Evolutionary conservation across 2,113 vertebrate species (phyloP).

Genomic region (Ranitomeya imitator): DNA sequence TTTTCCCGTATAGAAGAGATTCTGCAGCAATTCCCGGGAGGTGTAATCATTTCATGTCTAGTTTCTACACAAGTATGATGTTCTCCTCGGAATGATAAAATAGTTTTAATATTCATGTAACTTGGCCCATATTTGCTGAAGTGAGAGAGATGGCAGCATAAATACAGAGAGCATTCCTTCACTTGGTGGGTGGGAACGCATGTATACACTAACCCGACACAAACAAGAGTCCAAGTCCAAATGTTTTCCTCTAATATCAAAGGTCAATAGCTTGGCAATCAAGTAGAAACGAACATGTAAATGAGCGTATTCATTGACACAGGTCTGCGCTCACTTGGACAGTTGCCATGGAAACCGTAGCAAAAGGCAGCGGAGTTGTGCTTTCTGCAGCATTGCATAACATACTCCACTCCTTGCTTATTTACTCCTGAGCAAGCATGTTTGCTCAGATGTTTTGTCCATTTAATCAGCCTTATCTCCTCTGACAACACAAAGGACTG

Average conservation of each 20-base stretch:
- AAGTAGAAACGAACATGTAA: slow-evolving; percentile 50
- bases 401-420: slow-evolving; percentile 28
- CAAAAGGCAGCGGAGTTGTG: slow-evolving; percentile 3
- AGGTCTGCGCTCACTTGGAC: slow-evolving; percentile 32
- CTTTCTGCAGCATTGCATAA: slow-evolving; percentile 54
- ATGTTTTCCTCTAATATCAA: slow-evolving; percentile 37
- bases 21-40: not conserved
- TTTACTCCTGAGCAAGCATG: slow-evolving; percentile 56
- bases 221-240: slow-evolving; percentile 26
- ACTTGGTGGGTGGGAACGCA: not conserved
- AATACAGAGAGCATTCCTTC: not conserved
- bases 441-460: slow-evolving; percentile 54
- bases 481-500: slow-evolving; percentile 43
- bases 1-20: not conserved
- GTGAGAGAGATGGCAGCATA: not conserved
- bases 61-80: not conserved
- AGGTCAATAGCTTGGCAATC: slow-evolving; percentile 46
- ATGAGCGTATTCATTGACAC: slow-evolving; percentile 36
- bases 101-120: slow-evolving; percentile 4
- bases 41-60: not conserved
- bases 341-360: slow-evolving; percentile 54
- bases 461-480: slow-evolving; percentile 46
- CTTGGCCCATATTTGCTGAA: not conserved
- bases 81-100: slow-evolving; percentile 6
- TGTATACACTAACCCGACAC: not conserved